Evolutionary conservation across 2,113 vertebrate species (phyloP).

Genomic region (Dermatemys mawii): DNA sequence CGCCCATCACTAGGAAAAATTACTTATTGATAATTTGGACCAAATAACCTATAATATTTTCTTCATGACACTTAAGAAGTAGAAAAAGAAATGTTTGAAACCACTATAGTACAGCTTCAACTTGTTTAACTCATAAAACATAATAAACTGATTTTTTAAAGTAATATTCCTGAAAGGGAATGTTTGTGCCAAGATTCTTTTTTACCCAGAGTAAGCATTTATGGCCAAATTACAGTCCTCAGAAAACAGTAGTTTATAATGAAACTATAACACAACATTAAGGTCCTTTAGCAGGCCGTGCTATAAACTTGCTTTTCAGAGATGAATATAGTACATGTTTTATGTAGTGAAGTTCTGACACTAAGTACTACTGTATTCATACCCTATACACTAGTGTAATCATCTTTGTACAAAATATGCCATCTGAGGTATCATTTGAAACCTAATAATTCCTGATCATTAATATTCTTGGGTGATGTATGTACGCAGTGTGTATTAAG

Average conservation of each 20-base stretch:
- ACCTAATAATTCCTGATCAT: not conserved
- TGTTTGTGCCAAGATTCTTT: not conserved
- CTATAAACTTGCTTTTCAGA: slow-evolving; percentile 47
- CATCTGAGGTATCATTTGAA: not conserved
- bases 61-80: not conserved
- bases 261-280: slow-evolving; percentile 46
- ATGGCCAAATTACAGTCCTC: slow-evolving; percentile 33
- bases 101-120: not conserved
- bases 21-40: not conserved
- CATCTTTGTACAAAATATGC: not conserved
- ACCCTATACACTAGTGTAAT: not conserved
- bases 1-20: not conserved
- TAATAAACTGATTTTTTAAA: not conserved
- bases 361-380: not conserved
- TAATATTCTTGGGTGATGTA: not conserved
- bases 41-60: not conserved
- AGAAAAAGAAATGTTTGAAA: not conserved
- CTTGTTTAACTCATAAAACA: not conserved
- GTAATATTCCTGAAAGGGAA: slow-evolving; percentile 4
- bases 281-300: slow-evolving; percentile 23
- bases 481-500: not conserved
- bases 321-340: slow-evolving; percentile 26
- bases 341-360: not conserved
- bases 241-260: slow-evolving; percentile 52
- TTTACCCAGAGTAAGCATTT: slow-evolving; percentile 36